Conservation (phyloP, 2,888 invertebrate species). For the Andrena praecox region DNA sequence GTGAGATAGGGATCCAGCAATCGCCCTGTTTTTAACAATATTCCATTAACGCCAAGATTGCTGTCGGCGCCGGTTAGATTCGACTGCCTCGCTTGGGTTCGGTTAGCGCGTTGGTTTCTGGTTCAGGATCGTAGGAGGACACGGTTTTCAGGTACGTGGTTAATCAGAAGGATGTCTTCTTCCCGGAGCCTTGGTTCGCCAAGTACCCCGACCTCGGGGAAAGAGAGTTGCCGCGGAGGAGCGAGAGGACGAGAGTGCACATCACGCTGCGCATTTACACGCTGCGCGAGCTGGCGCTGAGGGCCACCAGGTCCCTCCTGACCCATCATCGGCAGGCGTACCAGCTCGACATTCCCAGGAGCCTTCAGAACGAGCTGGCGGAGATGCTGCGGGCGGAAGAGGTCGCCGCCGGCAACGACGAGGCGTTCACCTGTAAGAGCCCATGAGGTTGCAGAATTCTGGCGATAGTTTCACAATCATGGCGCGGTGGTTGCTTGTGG, state of each 20-base stretch:
- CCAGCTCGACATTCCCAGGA: slow-evolving; percentile 78
- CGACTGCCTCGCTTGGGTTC: neutral
- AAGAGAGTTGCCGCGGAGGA: slow-evolving; percentile 57
- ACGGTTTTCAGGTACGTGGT: slow-evolving; percentile 76
- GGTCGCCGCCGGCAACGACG: neutral
- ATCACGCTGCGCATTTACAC: slow-evolving; percentile 78
- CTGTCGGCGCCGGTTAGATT: neutral
- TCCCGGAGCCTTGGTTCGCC: slow-evolving; percentile 75
- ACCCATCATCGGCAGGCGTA: slow-evolving; percentile 75
- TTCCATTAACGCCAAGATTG: too few species aligned
- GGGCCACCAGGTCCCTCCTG: slow-evolving; percentile 75
- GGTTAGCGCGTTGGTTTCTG: too few species aligned
- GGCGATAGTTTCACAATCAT: too few species aligned
- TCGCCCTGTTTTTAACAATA: too few species aligned
- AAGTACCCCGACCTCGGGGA: neutral
- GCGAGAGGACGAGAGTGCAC: slow-evolving; percentile 70
- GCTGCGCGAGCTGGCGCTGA: slow-evolving; percentile 76
- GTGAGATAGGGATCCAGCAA: too few species aligned
- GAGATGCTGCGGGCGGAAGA: slow-evolving; percentile 65
- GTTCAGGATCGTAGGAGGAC: neutral
- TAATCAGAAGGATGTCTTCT: slow-evolving; percentile 78
- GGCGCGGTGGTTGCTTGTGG: neutral
- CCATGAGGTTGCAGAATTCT: too few species aligned
- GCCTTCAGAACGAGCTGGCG: slow-evolving; percentile 77
- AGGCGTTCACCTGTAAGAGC: too few species aligned